Conservation (phyloP, 1,140 invertebrate genomes). For the Oscheius sp. region DNA sequence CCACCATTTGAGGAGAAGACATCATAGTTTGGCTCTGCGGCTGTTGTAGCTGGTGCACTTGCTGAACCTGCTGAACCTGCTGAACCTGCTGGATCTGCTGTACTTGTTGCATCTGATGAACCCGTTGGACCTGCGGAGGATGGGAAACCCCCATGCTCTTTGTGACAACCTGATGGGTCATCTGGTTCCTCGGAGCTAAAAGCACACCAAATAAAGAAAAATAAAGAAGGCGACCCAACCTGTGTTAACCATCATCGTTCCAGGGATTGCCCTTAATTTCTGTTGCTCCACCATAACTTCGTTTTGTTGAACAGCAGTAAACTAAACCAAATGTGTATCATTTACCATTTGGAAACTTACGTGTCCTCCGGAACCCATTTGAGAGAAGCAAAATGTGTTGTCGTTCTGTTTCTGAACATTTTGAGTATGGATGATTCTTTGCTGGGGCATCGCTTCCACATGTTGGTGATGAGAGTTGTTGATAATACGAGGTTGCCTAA, state of each 20-base stretch:
- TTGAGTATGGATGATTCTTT: not conserved
- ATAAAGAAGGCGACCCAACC: not conserved
- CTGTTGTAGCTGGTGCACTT: not conserved
- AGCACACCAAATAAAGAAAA: no score
- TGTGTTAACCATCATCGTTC: not conserved
- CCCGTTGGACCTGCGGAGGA: not conserved
- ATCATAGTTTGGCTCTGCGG: not conserved
- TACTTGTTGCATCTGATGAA: slow-evolving; percentile 5
- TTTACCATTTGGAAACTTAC: slow-evolving; percentile 31
- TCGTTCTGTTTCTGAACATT: slow-evolving; percentile 22
- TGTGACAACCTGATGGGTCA: no score
- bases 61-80: not conserved
- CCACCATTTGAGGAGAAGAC: slow-evolving; percentile 16
- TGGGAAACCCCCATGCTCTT: no score
- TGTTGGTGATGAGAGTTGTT: slow-evolving; percentile 16
- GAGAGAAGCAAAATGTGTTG: slow-evolving; percentile 51
- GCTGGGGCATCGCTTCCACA: not conserved
- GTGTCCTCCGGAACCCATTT: slow-evolving; percentile 54
- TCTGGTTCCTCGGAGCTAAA: no score
- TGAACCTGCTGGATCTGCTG: not conserved
- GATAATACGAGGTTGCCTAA: slow-evolving; percentile 13
- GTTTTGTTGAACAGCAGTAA: slow-evolving; percentile 6
- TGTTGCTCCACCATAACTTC: slow-evolving; percentile 15
- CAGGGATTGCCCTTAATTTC: not conserved
- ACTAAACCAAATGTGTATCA: slow-evolving; percentile 4